Conservation (phyloP, 2,888 invertebrate genomes). For the Eilema griseolum region DNA sequence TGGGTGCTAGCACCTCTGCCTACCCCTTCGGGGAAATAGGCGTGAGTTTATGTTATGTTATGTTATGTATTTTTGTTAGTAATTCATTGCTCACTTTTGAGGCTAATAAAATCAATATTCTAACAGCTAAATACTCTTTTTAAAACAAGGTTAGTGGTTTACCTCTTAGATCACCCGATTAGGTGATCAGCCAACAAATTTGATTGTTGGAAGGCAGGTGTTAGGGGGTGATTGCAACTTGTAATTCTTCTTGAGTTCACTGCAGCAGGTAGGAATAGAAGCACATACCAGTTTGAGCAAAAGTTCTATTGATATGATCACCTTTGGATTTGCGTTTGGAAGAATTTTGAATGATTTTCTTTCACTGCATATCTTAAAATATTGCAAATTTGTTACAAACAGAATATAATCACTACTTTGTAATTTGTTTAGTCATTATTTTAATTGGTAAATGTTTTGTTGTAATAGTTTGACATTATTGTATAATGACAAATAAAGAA, state of each 20-base stretch:
- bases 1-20: too few species aligned
- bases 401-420: too few species aligned
- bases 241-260: neutral
- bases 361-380: constrained; percentile 4
- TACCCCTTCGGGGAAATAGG: too few species aligned
- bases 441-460: neutral
- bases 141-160: neutral
- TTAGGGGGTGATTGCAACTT: neutral
- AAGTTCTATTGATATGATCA: constrained; percentile 7
- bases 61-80: neutral
- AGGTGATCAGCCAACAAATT: neutral
- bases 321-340: constrained; percentile 1
- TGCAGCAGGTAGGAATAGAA: constrained; percentile 10
- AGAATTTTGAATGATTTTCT: constrained; percentile 5
- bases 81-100: neutral
- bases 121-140: neutral
- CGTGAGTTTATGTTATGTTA: too few species aligned
- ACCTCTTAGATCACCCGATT: neutral
- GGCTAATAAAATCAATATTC: neutral
- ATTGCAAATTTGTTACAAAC: neutral
- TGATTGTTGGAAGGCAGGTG: neutral
- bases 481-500: neutral
- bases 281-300: constrained; percentile 11
- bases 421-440: neutral
- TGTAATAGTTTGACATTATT: neutral